Base-by-base conservation (phyloP, 2,113 vertebrate genomes). In the Nipponia nippon region DNA sequence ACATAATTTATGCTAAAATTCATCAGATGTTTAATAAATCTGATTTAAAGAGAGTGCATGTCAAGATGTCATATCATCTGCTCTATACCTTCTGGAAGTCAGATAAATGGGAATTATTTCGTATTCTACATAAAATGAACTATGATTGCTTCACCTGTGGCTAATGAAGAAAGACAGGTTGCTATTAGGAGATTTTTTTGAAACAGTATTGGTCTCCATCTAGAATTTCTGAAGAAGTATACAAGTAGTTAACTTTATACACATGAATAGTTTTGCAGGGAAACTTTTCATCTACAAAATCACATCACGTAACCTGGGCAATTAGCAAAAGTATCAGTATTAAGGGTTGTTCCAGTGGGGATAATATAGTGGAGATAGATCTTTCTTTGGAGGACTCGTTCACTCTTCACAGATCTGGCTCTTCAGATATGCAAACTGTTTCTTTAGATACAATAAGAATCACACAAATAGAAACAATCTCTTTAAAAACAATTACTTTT, bases 281-380 rank as follows among this genome's bases (percentile, higher is more conserved):
- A 50, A 89, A 44, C 2, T 52, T 80, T 88, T 93, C 3, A 38
- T 56, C 59, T 62, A 29, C 38, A 83, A 81, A 83, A 91, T 81
- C 46, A 29, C 3, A 47, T 25, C 0, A n/a, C 23, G 87, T 77
- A 81, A 47, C 6, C 30, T 34, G 16, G 30, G 4, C 1, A 2
- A 40, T 49, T 69, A 65, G 8, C 6, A 87, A 29, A 84, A 70
- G 30, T 21, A 18, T 44, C 69, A 36, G 17, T 66, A 55, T 65
- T 81, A 61, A 66, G 4, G 14, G 2, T 44, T 73, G 10, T 66
- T 89, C 34, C n/a, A 50, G 6, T 42, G 16, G 19, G 22, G 10
- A 40, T 38, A 66, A 40, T 36, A 19, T 1, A 27, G 12, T 19
- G 4, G 32, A 47, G 85, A 21, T 3, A 44, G 21, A 22, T 53